phyloP scores from a whole-genome alignment of 2,113 vertebrate species.

The Xerus inauris region DNA sequence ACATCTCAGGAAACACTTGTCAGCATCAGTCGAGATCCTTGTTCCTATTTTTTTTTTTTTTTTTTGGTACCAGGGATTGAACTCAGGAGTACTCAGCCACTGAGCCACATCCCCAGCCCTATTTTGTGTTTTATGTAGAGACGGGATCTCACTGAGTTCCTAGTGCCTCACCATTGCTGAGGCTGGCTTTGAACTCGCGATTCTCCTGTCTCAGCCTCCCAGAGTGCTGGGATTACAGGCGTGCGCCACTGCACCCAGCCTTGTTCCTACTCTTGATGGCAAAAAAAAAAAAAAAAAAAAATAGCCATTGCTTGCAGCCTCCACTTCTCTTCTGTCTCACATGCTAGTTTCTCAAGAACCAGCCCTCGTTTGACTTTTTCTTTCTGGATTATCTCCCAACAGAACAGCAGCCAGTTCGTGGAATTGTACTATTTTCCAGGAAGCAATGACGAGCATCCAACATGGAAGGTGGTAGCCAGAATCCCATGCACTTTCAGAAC shows the following conservation, averaged over 20 bases:
- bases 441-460: neutral
- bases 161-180: too few species aligned
- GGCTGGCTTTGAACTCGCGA: too few species aligned
- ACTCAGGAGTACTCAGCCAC: too few species aligned
- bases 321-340: neutral
- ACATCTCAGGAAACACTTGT: neutral
- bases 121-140: too few species aligned
- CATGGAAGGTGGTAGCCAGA: neutral
- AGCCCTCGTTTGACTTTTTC: neutral
- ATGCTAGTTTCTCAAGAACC: neutral
- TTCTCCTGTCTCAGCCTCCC: too few species aligned
- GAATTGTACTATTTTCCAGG: neutral
- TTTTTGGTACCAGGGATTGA: too few species aligned
- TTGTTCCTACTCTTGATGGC: neutral
- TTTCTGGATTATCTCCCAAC: neutral
- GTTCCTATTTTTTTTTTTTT: too few species aligned
- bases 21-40: neutral
- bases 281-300: too few species aligned
- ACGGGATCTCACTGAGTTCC: too few species aligned
- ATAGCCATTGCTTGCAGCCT: neutral
- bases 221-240: too few species aligned
- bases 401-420: constrained; percentile 2
- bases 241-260: too few species aligned
- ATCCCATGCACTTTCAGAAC: neutral
- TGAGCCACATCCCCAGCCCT: too few species aligned